Evolutionary conservation across 2,888 invertebrate genomes (phyloP), one percentile per base, ranked within the genome.

Genomic region (Schizotus pectinicornis): DNA sequence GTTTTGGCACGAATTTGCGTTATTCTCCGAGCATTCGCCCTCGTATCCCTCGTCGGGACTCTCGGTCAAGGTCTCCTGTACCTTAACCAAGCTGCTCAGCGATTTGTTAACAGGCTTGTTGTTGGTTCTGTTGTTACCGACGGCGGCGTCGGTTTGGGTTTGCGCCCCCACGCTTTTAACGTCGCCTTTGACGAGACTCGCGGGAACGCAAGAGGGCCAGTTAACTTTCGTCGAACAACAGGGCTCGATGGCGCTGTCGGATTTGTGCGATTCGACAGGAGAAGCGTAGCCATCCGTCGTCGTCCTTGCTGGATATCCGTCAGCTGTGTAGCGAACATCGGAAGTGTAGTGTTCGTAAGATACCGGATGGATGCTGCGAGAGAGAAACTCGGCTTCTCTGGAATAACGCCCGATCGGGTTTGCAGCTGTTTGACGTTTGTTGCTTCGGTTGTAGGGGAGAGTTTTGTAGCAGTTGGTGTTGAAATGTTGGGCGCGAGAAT

Each of bases 41-140:
- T 91, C 93, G 78, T 93, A 93, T 11, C 92, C 93, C 79, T 93
- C 93, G 76, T 93, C 93, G 34, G 92, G 92, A 79, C 92, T 92
- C 73, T 92, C 92, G 11, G 90, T 89, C 69, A 84, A 68, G n/a
- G 81, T 81, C 43, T 75, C 74, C 7, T 68, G 61, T 48, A 67
- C 57, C 55, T 64, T 64, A 43, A 65, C 57, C 31, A 43, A 14
- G 39, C 32, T 48, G 39, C 9, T 51, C n/a, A 58, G 14, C 11
- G 52, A 54, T 66, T 67, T 56, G 54, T 67, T 54, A 50, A 50
- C 34, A 55, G 62, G 55, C 63, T 62, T 63, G 64, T 67, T 59
- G 63, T 58, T 52, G 62, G 64, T 61, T 62, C 64, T 50, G 34
- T 50, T 50, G 30, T 11, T 13, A 35, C 11, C 45, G 50, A 37